Conservation (phyloP, 2,113 vertebrate species). For the Semicossyphus pulcher region DNA sequence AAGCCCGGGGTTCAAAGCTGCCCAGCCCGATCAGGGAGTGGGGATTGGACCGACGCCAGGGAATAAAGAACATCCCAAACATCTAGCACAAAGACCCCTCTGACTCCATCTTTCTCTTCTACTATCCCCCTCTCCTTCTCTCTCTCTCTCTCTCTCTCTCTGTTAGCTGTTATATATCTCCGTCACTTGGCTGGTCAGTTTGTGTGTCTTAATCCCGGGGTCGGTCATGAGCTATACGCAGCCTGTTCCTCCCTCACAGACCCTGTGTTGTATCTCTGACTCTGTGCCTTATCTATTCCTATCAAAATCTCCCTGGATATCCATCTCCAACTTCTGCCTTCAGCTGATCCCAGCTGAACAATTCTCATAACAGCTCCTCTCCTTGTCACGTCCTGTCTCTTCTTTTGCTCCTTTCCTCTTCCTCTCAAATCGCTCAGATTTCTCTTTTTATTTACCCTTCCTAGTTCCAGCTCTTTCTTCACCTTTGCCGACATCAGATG, state of each 20-base stretch:
- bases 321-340: conserved; percentile 24
- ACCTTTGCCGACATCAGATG: conserved; percentile 47
- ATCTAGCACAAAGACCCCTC: conserved; percentile 55
- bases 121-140: background rate
- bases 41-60: conserved; percentile 52
- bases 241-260: conserved; percentile 13
- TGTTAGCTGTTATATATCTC: conserved; percentile 1
- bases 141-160: background rate
- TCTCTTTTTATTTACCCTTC: conserved; percentile 29
- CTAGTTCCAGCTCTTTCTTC: conserved; percentile 22
- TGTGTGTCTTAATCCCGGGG: conserved; percentile 17
- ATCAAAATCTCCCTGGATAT: conserved; percentile 33
- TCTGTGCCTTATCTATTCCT: conserved; percentile 10
- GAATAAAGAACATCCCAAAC: conserved; percentile 62
- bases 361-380: conserved; percentile 20
- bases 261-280: conserved; percentile 2
- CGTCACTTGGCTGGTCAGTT: conserved; percentile 5
- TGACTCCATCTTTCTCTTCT: conserved; percentile 35
- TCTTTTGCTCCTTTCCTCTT: background rate
- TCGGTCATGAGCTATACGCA: conserved; percentile 4
- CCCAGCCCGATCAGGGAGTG: conserved; percentile 30
- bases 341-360: conserved; percentile 25
- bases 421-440: conserved; percentile 26
- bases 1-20: conserved; percentile 67
- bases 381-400: background rate